Evolutionary conservation across 2,113 vertebrate genomes (phyloP).

Genomic region (Pachycephala philippinensis): DNA sequence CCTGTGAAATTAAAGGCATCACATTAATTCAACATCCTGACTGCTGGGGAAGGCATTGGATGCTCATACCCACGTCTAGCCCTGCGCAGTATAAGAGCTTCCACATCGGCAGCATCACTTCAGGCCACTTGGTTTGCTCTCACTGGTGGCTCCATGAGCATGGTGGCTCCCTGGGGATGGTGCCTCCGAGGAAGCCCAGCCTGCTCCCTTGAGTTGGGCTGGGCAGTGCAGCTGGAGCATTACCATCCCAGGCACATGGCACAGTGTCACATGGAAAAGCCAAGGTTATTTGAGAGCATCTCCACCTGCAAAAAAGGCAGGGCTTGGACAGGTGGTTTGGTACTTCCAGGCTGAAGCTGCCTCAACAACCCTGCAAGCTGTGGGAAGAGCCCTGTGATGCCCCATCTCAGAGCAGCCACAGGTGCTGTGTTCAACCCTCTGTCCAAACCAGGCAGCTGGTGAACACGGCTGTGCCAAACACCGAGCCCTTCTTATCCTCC

Average conservation of each 20-base stretch:
- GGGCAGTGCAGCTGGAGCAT: neutral
- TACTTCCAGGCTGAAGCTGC: neutral
- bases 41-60: rapidly evolving
- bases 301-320: rapidly evolving
- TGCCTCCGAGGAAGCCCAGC: rapidly evolving
- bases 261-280: neutral
- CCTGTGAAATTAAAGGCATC: neutral
- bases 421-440: neutral
- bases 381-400: neutral
- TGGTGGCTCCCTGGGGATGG: neutral
- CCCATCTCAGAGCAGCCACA: rapidly evolving
- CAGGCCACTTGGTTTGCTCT: neutral
- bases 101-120: neutral
- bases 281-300: neutral
- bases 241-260: neutral
- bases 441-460: neutral
- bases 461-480: neutral
- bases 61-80: rapidly evolving
- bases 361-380: neutral
- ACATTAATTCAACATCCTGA: neutral
- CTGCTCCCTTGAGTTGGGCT: neutral
- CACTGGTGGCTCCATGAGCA: neutral
- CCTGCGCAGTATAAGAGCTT: rapidly evolving
- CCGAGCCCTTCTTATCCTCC: neutral
- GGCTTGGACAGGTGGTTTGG: neutral